Base-by-base conservation (phyloP, 2,797 vertebrate genomes). In the Lophotriccus pileatus region DNA sequence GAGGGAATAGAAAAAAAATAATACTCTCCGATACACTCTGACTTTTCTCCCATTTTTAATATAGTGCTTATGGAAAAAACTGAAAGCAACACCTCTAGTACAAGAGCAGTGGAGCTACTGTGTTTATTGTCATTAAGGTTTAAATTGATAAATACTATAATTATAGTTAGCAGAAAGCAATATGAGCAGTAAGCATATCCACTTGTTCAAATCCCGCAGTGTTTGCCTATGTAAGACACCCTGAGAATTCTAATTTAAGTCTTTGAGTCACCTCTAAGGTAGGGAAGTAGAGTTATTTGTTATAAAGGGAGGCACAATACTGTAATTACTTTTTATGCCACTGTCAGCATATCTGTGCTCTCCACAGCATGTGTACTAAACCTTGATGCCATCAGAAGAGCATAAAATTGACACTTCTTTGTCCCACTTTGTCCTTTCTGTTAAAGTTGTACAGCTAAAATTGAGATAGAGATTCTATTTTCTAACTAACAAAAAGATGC, bases 321-420 rank as follows among this genome's bases (percentile, higher is more conserved):
- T 93, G 80, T 94, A 94, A 97, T 96, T 96, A 94, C 91, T 80
- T 96, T 96, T 97, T 96, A 95, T 92, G 85, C 77, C 64, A 41
- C 53, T 70, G 83, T 96, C 95, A 97, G 91, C 94, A 95, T 74
- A 80, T 89, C 70, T 91, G 50, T 50, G 7, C 59, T 87, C 70
- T 96, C 62, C 77, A 90, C 93, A 96, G 77, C 68, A 14, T 87
- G 58, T 73, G 56, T 83, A 76, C 86, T 94, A 92, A 92, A 77
- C 69, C 68, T 92, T 89, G 70, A 88, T 91, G 56, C 55, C 86
- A 83, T 52, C 36, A n/a, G 32, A 17, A 30, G 28, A 62, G 60
- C 93, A 88, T 64, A 75, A 89, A 90, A 84, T 44, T 55, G 80
- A 43, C 64, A 79, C 10, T 76, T 91, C 59, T 96, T 94, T 92